phyloP scores from a whole-genome alignment of 2,888 invertebrate species.

The Phania funesta region DNA sequence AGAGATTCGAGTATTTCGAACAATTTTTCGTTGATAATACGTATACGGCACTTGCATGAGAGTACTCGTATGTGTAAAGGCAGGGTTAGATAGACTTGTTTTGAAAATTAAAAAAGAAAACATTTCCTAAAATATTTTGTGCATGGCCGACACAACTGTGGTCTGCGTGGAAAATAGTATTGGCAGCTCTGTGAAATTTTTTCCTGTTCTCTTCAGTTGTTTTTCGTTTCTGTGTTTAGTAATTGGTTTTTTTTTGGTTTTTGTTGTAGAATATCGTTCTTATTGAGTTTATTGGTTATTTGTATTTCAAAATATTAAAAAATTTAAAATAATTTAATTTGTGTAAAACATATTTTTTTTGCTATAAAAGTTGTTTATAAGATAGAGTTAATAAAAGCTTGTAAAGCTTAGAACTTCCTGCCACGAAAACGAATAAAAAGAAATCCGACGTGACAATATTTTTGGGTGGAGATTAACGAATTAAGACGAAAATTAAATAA shows the following conservation, averaged over 20 bases:
- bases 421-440: conserved; percentile 52
- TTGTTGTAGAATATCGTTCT: conserved; percentile 52
- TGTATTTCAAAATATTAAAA: conserved; percentile 8
- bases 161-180: not conserved
- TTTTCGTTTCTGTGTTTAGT: conserved; percentile 48
- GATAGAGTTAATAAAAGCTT: not conserved
- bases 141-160: not conserved
- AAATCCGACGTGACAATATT: conserved; percentile 40
- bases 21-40: no score
- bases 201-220: conserved; percentile 44
- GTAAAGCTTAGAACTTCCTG: conserved; percentile 34
- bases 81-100: no score
- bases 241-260: conserved; percentile 48
- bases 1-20: no score
- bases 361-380: not conserved
- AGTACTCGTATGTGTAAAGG: no score
- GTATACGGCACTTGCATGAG: no score
- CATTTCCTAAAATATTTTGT: not conserved
- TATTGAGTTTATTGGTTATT: conserved; percentile 29
- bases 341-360: not conserved
- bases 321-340: conserved; percentile 11
- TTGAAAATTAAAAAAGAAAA: no score
- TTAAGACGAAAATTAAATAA: conserved; percentile 11
- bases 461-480: conserved; percentile 62
- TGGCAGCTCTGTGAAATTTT: conserved; percentile 22